These are phyloP conservation scores for Selenia dentaria DNA, from an alignment of 2,888 invertebrate species.

Conservation along the genomic window DNA sequence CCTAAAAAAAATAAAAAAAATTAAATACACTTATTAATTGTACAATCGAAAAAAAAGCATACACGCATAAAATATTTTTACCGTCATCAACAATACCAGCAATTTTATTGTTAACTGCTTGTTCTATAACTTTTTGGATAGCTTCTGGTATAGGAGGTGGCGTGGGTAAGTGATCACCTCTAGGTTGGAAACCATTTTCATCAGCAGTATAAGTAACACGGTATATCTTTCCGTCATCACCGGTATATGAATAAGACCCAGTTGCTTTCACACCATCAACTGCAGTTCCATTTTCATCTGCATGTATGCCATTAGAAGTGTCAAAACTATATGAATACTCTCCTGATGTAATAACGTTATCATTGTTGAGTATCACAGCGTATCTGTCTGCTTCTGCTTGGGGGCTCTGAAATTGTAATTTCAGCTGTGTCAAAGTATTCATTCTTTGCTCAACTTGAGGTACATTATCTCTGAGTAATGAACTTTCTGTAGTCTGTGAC, in stretches of 20 bases:
- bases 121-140: conserved; percentile 63
- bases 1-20: conserved; percentile 44
- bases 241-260: conserved; percentile 67
- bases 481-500: not conserved
- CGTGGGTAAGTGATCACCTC: conserved; percentile 71
- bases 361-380: conserved; percentile 59
- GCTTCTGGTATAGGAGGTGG: conserved; percentile 70
- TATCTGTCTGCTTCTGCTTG: conserved; percentile 57
- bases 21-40: not conserved
- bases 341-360: conserved; percentile 56
- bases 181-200: conserved; percentile 69
- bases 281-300: conserved; percentile 64
- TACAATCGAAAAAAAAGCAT: too few relatives aligned
- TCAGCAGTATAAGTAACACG: conserved; percentile 65
- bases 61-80: conserved; percentile 36
- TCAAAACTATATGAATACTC: conserved; percentile 64
- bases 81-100: conserved; percentile 65
- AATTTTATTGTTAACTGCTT: conserved; percentile 54
- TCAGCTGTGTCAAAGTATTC: not conserved
- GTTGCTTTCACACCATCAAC: conserved; percentile 60
- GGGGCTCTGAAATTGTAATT: conserved; percentile 41
- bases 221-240: conserved; percentile 71
- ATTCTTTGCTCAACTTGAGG: not conserved
- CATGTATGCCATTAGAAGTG: conserved; percentile 72
- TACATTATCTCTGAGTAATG: not conserved